A percentile compares a stretch with the other conserved stretches of the same genome.
Evolutionary conservation across 1,140 invertebrate species (phyloP).

Genomic region (Sycobia sp.): DNA sequence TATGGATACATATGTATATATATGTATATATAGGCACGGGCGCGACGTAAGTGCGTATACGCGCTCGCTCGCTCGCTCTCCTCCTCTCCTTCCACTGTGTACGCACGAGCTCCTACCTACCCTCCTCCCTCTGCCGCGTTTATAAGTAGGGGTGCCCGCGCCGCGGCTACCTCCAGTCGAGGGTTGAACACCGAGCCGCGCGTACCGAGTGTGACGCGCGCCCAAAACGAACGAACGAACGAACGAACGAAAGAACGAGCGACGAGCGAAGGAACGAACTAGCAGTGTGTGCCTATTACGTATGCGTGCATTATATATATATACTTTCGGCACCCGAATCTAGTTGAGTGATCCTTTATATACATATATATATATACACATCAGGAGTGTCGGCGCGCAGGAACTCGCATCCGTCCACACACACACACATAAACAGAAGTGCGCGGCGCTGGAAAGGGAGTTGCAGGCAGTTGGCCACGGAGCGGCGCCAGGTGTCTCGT

Average conservation of each 20-base stretch:
- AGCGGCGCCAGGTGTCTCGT: slow-evolving; percentile 23
- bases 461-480: background rate
- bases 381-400: no score
- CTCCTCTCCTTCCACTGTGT: slow-evolving; percentile 39
- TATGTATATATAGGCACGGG: no score
- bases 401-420: background rate
- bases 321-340: no score
- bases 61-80: no score
- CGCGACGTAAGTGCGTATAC: no score
- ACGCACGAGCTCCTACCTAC: no score
- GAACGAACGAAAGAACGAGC: background rate
- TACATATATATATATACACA: no score
- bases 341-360: no score
- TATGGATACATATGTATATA: no score
- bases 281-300: no score
- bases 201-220: slow-evolving; percentile 4
- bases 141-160: slow-evolving; percentile 61
- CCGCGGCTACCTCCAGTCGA: slow-evolving; percentile 58
- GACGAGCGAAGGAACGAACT: background rate
- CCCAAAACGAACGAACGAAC: background rate
- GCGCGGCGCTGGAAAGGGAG: background rate
- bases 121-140: slow-evolving; percentile 53
- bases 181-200: slow-evolving; percentile 49
- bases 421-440: background rate
- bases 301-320: no score